phyloP scores from a whole-genome alignment of 2,113 vertebrate species.

The Phalacrocorax aristotelis region DNA sequence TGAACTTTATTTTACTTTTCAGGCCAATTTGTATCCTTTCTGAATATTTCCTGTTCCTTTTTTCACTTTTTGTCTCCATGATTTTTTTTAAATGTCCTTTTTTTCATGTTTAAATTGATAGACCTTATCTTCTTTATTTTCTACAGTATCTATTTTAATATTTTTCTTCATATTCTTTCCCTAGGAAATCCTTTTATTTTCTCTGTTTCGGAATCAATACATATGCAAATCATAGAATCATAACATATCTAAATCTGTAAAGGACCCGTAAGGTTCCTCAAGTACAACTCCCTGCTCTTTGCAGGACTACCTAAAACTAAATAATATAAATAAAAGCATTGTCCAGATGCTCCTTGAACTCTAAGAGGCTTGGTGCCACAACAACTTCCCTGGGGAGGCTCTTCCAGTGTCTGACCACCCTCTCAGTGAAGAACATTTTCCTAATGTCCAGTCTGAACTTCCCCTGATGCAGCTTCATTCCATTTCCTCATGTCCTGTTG shows the following conservation, averaged over 20 bases:
- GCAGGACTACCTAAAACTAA: neutral
- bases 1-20: neutral
- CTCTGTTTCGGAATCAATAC: neutral
- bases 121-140: neutral
- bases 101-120: neutral
- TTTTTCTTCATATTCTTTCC: neutral
- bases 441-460: neutral
- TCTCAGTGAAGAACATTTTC: neutral
- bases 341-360: neutral
- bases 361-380: neutral
- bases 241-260: neutral
- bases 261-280: neutral
- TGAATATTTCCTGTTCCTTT: neutral
- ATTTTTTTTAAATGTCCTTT: neutral
- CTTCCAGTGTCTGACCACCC: rapidly evolving
- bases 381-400: neutral
- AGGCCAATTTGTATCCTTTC: neutral
- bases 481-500: neutral
- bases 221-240: neutral
- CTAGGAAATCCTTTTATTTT: neutral
- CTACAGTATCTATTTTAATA: neutral
- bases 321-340: neutral
- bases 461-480: neutral
- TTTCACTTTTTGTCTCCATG: neutral
- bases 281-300: neutral